Base-by-base conservation (phyloP, 2,888 invertebrate genomes). In the Dioctria rufipes region DNA sequence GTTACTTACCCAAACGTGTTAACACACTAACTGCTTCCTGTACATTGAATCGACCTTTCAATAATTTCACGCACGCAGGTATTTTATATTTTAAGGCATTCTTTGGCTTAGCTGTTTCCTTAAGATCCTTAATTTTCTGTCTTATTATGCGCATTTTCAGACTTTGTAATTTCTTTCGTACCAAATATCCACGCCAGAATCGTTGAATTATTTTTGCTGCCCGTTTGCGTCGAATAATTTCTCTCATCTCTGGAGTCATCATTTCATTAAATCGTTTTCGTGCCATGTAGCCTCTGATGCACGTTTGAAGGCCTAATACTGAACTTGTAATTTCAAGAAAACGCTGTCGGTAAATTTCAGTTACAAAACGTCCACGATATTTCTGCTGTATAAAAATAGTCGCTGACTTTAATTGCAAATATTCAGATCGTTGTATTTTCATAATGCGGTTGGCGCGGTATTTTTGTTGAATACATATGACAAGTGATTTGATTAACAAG, bases 191-290 rank as follows among this genome's bases (percentile, higher is more conserved):
- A 2, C 92, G 90, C 89, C 91, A 92, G 66, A 90, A 87, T 4
- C 91, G 90, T 89, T 94, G 94, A 85, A 94, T 94, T 85, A 91
- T 90, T 3, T 90, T 90, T 9, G 92, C 93, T 4, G 94, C 93
- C 83, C 89, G 89, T 83, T 89, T 87, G 46, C 86, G 88, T 77
- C 86, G 87, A 79, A 88, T 85, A 67, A 90, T 86, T 84, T 90
- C 90, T 83, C 87, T 88, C 81, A 88, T 88, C 86, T 89, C 90
- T 2, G 89, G 86, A 82, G 90, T 91, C 86, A 88, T 90, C 82
- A 89, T 89, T n/a, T 84, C 84, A 84, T 90, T 86, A 81, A 91
- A 87, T 75, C 90, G 85, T 86, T 90, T 87, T 66, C 92, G 88
- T 51, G 91, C 89, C 84, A 91, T 84, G 85, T 90, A 89, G 71